Evolutionary conservation across 2,888 invertebrate genomes (phyloP).

Genomic region (Zeuzera pyrina): DNA sequence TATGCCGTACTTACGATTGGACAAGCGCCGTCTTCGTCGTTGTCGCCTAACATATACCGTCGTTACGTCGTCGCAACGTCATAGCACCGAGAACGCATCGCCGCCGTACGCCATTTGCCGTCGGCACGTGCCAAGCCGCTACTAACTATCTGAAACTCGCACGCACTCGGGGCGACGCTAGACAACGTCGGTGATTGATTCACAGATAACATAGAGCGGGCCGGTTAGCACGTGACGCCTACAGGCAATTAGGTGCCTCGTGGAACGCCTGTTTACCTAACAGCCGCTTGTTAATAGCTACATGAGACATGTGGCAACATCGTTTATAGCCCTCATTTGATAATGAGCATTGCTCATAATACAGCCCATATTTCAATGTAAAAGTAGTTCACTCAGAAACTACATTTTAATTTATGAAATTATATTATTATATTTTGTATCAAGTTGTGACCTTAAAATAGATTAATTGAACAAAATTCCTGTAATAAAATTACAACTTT

Average conservation of each 20-base stretch:
- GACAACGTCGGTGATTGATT: constrained; percentile 28
- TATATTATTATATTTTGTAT: constrained; percentile 17
- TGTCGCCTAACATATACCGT: constrained; percentile 47
- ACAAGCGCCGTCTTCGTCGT: constrained; percentile 21
- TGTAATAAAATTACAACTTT: too few relatives aligned
- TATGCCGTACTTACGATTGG: constrained; percentile 51
- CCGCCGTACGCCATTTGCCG: constrained; percentile 30
- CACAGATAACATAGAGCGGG: constrained; percentile 16
- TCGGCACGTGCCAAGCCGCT: constrained; percentile 37
- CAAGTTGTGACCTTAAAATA: constrained; percentile 12
- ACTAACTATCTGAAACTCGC: constrained; percentile 61
- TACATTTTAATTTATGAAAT: constrained; percentile 21
- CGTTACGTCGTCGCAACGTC: constrained; percentile 29
- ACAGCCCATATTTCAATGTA: too few relatives aligned
- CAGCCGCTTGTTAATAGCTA: too few relatives aligned
- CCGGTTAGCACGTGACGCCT: neutral
- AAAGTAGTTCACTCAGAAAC: too few relatives aligned
- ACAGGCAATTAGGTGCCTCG: constrained; percentile 1
- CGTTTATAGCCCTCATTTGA: too few relatives aligned
- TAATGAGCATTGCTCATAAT: constrained; percentile 1
- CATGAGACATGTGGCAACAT: too few relatives aligned
- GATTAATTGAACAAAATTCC: too few relatives aligned
- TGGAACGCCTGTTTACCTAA: constrained; percentile 4
- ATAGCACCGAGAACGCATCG: constrained; percentile 46
- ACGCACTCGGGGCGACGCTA: constrained; percentile 43